Conservation (phyloP, 2,113 vertebrate genomes). For the Phalacrocorax pelagicus region DNA sequence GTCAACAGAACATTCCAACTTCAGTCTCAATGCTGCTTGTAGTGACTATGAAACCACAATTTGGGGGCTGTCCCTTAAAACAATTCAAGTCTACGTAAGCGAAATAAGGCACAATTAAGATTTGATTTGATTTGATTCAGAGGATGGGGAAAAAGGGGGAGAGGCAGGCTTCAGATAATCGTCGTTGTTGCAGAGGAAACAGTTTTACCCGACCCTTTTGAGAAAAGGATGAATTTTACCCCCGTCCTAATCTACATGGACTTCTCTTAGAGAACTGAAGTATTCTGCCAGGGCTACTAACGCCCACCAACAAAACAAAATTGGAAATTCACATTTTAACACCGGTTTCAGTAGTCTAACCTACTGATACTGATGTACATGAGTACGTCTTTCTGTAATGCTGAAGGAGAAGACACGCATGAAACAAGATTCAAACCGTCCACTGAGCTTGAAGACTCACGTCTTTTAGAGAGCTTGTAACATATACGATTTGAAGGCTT, state of each 20-base stretch:
- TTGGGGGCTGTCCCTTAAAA: constrained; percentile 77
- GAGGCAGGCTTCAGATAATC: constrained; percentile 78
- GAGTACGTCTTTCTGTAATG: constrained; percentile 57
- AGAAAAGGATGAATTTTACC: constrained; percentile 48
- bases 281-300: constrained; percentile 51
- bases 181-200: constrained; percentile 74
- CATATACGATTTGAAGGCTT: constrained; percentile 64
- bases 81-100: constrained; percentile 85
- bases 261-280: constrained; percentile 61
- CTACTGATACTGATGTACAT: constrained; percentile 74
- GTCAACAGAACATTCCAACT: constrained; percentile 79
- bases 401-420: constrained; percentile 60
- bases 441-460: constrained; percentile 56
- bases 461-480: constrained; percentile 53
- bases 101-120: constrained; percentile 99
- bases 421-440: constrained; percentile 56
- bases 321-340: constrained; percentile 78
- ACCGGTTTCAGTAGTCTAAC: constrained; percentile 76
- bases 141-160: constrained; percentile 54
- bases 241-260: constrained; percentile 49
- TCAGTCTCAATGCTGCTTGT: constrained; percentile 78
- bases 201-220: constrained; percentile 52
- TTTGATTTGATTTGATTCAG: constrained; percentile 77
- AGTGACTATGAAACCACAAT: constrained; percentile 73
- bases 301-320: constrained; percentile 53